Base-by-base conservation (phyloP, 2,888 invertebrate species). In the Spisula solida region DNA sequence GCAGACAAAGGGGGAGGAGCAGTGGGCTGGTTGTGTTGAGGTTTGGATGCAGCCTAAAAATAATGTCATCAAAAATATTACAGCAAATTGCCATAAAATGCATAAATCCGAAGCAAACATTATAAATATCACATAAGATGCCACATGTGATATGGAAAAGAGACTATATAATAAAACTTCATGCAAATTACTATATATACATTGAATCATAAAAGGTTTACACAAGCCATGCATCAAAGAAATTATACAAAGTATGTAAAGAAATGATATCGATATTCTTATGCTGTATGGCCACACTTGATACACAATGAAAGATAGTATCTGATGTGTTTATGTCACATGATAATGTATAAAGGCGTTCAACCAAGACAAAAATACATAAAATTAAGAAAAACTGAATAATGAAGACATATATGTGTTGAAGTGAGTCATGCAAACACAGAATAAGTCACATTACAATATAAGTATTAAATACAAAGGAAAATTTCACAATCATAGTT, bases 41-140 rank as follows among this genome's bases (percentile, higher is more conserved):
- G 47, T 82, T 88, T 88, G 16, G 88, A 82, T 66, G 66, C 41
- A 78, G 82, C 88, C 88, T 88, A 88, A 66, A 88, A 88, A 86
- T 80, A 80, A 88, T 82, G 47, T 55, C 47, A 79, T 83, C 18
- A 51, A 75, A 70, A 75, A 75, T 31, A 75, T 31, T 75, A 70
- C 70, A 75, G 0, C 31, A 31, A 18, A 5, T 75, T 14, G 31
- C 34, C 31, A 10, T 14, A 75, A 75, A 75, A 31, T 34, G 25
- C 31, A 31, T 75, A 31, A 34, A 10, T 18, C n/a, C 10, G n/a
- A 60, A 60, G 31, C 34, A 75, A 41, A 31, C 29, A 31, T 34
- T 31, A 18, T 75, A 31, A 18, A 75, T 41, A 60, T 25, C 18
- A 31, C 4, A 12, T 18, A 75, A 75, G 0, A 31, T 75, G 14